Conservation (phyloP, 2,797 vertebrate genomes). For the Antrozous pallidus region DNA sequence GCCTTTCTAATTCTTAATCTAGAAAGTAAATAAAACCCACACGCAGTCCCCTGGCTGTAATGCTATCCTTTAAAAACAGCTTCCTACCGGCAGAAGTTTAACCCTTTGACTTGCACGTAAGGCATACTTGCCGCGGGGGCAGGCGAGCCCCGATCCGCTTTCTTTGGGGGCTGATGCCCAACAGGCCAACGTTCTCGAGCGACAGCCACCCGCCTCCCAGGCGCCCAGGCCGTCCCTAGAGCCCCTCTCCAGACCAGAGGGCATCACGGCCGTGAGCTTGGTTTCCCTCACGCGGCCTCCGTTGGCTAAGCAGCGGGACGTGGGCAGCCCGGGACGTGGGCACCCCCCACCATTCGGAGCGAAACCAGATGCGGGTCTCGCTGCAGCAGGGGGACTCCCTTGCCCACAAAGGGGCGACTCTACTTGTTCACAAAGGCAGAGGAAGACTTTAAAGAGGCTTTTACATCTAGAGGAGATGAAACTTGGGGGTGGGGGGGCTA, state of each 20-base stretch:
- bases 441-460: neutral
- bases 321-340: fast-evolving
- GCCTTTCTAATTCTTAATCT: neutral
- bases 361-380: fast-evolving
- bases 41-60: neutral
- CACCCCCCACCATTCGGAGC: fast-evolving
- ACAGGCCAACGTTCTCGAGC: neutral
- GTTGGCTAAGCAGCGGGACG: neutral
- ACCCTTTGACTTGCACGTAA: neutral
- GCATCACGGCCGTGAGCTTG: neutral
- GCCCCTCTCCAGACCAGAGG: neutral
- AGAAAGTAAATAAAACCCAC: neutral
- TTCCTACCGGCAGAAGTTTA: neutral
- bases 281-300: neutral
- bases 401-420: neutral
- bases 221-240: neutral
- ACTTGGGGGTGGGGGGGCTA: neutral
- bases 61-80: neutral
- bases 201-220: neutral
- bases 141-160: neutral
- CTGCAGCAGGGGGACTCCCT: neutral
- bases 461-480: neutral
- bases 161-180: neutral
- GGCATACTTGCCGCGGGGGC: neutral
- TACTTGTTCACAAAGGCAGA: neutral